phyloP scores from a whole-genome alignment of 2,113 vertebrate species.

The Pollachius pollachius region DNA sequence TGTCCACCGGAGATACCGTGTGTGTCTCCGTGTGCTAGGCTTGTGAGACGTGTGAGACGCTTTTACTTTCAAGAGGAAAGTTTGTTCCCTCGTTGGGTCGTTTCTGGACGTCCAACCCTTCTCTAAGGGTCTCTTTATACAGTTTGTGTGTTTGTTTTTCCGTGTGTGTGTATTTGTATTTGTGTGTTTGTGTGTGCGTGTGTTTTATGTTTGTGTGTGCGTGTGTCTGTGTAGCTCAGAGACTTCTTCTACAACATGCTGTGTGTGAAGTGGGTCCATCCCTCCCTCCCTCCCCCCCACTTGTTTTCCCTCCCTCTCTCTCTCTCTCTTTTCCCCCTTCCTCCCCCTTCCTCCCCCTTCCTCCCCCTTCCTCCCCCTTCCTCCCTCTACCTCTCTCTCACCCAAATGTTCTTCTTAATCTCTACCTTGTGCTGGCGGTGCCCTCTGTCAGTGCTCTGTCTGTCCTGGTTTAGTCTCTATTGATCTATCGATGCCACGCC shows the following conservation, averaged over 20 bases:
- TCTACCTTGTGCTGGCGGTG: conserved; percentile 26
- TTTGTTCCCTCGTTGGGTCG: too few species aligned
- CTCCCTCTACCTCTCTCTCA: conserved; percentile 8
- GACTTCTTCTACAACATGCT: conserved; percentile 30
- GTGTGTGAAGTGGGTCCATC: conserved; percentile 37
- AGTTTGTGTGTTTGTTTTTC: conserved; percentile 1
- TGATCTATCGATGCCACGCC: conserved; percentile 20
- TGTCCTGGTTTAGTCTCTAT: conserved; percentile 6
- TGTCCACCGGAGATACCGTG: too few species aligned
- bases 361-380: conserved; percentile 1
- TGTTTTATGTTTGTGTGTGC: conserved; percentile 31
- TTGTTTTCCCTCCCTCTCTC: too few species aligned
- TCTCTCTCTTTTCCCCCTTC: conserved; percentile 6
- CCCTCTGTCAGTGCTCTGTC: conserved; percentile 28
- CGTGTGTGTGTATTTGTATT: conserved; percentile 2
- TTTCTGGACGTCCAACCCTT: too few species aligned
- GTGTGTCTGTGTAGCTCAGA: conserved; percentile 48
- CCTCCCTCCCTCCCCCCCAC: conserved; percentile 6
- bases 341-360: conserved; percentile 10
- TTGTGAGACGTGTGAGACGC: too few species aligned
- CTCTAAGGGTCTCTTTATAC: too few species aligned
- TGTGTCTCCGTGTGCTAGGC: too few species aligned
- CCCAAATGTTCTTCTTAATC: not conserved
- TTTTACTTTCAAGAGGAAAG: not conserved
- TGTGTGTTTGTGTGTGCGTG: too few species aligned